phyloP scores from a whole-genome alignment of 2,113 vertebrate genomes.

The Aspiorhynchus laticeps region DNA sequence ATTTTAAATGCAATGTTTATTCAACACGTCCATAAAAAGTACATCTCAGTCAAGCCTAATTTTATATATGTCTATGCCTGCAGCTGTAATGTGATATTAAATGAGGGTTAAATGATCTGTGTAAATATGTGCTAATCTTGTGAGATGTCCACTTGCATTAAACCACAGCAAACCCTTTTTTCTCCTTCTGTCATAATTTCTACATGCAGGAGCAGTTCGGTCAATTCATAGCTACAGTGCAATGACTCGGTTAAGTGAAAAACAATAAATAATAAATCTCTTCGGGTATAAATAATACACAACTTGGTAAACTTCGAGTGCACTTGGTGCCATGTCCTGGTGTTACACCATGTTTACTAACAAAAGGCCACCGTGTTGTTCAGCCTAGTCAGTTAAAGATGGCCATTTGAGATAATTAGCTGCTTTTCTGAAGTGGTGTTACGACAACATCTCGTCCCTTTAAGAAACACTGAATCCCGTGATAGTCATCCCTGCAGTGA shows the following conservation, averaged over 20 bases:
- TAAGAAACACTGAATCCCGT: background rate
- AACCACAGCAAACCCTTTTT: constrained; percentile 18
- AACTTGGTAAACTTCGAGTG: constrained; percentile 40
- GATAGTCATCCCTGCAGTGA: constrained; percentile 17
- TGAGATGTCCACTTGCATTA: constrained; percentile 19
- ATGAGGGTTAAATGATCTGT: constrained; percentile 12
- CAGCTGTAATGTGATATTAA: constrained; percentile 20
- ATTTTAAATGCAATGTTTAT: constrained; percentile 44
- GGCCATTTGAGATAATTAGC: constrained; percentile 21
- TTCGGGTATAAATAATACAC: constrained; percentile 31
- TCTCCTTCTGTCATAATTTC: background rate
- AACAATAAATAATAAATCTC: constrained; percentile 41
- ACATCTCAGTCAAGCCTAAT: background rate
- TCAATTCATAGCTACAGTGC: background rate
- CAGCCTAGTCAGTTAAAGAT: background rate
- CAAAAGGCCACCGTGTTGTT: constrained; percentile 24
- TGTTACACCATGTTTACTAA: constrained; percentile 4
- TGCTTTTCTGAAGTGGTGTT: constrained; percentile 29
- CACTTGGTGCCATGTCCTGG: constrained; percentile 31
- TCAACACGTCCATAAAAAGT: constrained; percentile 37
- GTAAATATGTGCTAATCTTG: constrained; percentile 17
- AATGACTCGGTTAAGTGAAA: constrained; percentile 8
- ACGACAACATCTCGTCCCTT: constrained; percentile 16
- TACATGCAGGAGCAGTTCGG: background rate
- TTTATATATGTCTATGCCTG: background rate